phyloP scores from a whole-genome alignment of 2,113 vertebrate genomes.

The Rhea americana region DNA sequence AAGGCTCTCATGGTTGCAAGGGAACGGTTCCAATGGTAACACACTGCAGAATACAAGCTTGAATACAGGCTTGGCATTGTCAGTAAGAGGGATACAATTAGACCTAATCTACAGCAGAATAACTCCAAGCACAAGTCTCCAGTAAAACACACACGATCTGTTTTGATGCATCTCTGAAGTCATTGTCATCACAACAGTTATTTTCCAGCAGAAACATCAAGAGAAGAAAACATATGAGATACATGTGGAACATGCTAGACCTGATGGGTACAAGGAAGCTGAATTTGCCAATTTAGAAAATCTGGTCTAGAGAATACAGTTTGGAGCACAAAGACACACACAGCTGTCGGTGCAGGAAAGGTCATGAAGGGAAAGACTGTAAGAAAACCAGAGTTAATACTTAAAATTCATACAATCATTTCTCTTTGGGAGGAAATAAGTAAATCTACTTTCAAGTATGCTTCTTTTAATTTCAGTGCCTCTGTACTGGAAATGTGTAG shows the following conservation, averaged over 20 bases:
- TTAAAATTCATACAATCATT: background rate
- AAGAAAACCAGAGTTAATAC: background rate
- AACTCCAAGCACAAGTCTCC: background rate
- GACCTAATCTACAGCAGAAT: slow-evolving; percentile 53
- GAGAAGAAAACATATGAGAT: slow-evolving; percentile 36
- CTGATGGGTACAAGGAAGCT: slow-evolving; percentile 36
- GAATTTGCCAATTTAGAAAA: slow-evolving; percentile 34
- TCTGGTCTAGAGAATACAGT: background rate
- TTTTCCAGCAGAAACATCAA: slow-evolving; percentile 43
- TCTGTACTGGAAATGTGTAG: slow-evolving; percentile 1
- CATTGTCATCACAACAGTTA: slow-evolving; percentile 46
- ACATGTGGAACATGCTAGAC: slow-evolving; percentile 3
- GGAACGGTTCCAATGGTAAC: background rate
- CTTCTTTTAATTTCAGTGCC: background rate
- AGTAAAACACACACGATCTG: slow-evolving; percentile 41
- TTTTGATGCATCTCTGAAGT: slow-evolving; percentile 61
- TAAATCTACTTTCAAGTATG: slow-evolving; percentile 6
- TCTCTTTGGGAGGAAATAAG: background rate
- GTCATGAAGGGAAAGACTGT: background rate
- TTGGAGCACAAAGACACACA: background rate
- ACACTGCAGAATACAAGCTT: background rate
- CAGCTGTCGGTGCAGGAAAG: background rate
- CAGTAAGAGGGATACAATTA: slow-evolving; percentile 52
- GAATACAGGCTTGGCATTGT: slow-evolving; percentile 13
- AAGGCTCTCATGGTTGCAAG: background rate